Evolutionary conservation across 2,888 invertebrate genomes (phyloP), one percentile per base, ranked within the genome.

Genomic region (Ganaspis brasiliensis): DNA sequence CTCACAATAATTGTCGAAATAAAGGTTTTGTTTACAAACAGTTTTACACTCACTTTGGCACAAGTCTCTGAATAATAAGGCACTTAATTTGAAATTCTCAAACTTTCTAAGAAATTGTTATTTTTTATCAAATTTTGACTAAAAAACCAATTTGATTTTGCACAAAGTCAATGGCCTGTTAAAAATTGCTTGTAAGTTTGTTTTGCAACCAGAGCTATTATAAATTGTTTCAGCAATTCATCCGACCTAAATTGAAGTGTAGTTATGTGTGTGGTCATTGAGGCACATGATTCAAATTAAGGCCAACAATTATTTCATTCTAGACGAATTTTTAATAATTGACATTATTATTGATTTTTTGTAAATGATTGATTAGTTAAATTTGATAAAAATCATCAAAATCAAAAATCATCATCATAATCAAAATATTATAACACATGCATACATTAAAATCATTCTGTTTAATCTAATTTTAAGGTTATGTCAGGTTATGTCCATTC

Each of bases 11-110:
- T 55, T 73, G 4, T 59, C 21, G 10, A 74, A 59, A 26, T 67
- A 63, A n/a, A 55, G 31, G 16, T 49, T 31, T 31, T 31, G 26
- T 21, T 14, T 73, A 75, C 16, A 75, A 75, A 75, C 75, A 52
- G 12, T 31, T 31, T 31, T 80, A 79, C 57, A 73, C 10, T 10
- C 14, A 45, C 2, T 14, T 14, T 9, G 45, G 1, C 8, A 14
- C 4, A 45, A 45, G 12, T n/a, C n/a, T n/a, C n/a, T n/a, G n/a
- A n/a, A n/a, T n/a, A n/a, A n/a, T n/a, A n/a, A n/a, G n/a, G n/a
- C n/a, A n/a, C n/a, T n/a, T n/a, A n/a, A n/a, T n/a, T n/a, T n/a
- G n/a, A n/a, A n/a, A n/a, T n/a, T n/a, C n/a, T n/a, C n/a, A n/a
- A n/a, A n/a, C n/a, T n/a, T n/a, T n/a, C n/a, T n/a, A n/a, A n/a